These are phyloP conservation scores for Halcyon chelicuti DNA, from an alignment of 2,797 vertebrate species.

Conservation along the genomic window DNA sequence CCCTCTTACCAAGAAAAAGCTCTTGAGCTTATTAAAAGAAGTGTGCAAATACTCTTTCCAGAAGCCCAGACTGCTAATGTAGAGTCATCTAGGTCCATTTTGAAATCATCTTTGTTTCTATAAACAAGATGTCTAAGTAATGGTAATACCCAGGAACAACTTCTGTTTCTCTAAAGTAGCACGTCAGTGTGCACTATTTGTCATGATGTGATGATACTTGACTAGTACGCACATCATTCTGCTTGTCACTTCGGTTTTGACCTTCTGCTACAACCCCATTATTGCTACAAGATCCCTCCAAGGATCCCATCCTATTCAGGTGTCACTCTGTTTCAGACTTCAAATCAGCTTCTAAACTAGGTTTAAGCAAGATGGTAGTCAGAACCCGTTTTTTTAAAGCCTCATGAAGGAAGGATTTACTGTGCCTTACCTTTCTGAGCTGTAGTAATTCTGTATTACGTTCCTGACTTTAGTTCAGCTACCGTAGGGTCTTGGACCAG, in stretches of 20 bases:
- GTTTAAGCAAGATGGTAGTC: background rate
- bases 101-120: background rate
- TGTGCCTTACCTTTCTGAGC: background rate
- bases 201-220: background rate
- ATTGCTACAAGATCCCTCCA: background rate
- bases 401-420: background rate
- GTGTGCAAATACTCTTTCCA: background rate
- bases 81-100: background rate
- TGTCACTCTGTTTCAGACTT: background rate
- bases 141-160: background rate
- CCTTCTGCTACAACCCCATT: background rate
- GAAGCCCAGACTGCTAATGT: background rate
- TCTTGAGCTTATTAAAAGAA: background rate
- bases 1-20: background rate
- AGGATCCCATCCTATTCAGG: background rate
- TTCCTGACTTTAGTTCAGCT: conserved; percentile 9
- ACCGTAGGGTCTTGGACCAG: background rate
- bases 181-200: background rate
- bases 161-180: background rate
- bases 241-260: background rate
- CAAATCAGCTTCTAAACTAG: background rate
- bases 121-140: background rate
- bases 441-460: background rate
- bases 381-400: conserved; percentile 12
- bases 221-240: background rate